Evolutionary conservation across 1,140 invertebrate species (phyloP).

Genomic region (Ganaspis sp.): DNA sequence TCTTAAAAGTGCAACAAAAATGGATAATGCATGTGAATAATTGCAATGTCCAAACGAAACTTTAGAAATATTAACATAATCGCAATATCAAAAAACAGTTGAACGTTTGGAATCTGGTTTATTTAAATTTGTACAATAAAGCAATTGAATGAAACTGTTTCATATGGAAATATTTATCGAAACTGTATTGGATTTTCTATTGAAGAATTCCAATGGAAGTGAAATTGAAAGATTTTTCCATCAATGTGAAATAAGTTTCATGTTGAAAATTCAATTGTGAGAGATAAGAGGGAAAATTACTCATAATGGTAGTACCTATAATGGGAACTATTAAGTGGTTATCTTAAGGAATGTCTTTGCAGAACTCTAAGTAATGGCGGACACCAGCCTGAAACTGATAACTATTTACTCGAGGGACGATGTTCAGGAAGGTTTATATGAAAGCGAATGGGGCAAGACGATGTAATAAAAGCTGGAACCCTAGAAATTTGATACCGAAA

Average conservation of each 20-base stretch:
- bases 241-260: background rate
- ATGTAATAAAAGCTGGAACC: slow-evolving; percentile 53
- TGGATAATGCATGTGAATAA: no score
- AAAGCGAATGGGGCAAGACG: slow-evolving; percentile 66
- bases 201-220: background rate
- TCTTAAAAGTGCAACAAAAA: background rate
- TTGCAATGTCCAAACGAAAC: no score
- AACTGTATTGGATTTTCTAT: background rate
- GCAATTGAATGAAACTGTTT: background rate
- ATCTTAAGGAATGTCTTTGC: slow-evolving; percentile 39
- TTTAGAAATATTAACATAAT: no score
- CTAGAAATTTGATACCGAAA: slow-evolving; percentile 17
- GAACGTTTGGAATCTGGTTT: no score
- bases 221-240: background rate
- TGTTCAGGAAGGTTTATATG: slow-evolving; percentile 68
- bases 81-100: no score
- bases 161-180: slow-evolving; percentile 3
- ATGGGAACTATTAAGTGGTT: slow-evolving; percentile 5
- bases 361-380: slow-evolving; percentile 47
- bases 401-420: slow-evolving; percentile 71
- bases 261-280: background rate
- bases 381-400: slow-evolving; percentile 65
- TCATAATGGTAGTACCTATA: background rate
- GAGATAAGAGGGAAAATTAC: slow-evolving; percentile 1
- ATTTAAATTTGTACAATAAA: background rate